Conservation (phyloP, 2,888 invertebrate species). For the Marasmarcha lunaedactyla region DNA sequence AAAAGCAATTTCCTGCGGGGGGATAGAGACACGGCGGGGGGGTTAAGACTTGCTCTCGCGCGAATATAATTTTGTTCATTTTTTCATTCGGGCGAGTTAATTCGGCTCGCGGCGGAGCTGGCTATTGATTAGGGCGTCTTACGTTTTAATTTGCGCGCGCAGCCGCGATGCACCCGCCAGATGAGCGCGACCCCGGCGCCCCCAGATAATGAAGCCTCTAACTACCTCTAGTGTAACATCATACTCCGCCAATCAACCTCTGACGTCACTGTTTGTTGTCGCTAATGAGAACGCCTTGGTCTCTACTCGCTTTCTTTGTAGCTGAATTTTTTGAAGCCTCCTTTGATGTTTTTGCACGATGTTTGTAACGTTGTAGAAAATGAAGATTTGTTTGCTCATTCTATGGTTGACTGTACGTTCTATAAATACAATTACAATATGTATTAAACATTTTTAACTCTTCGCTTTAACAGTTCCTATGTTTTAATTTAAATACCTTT, state of each 20-base stretch:
- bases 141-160: conserved; percentile 71
- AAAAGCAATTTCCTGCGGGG: conserved; percentile 67
- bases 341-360: too few species aligned
- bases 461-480: too few species aligned
- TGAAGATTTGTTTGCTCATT: too few species aligned
- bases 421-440: too few species aligned
- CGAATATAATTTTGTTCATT: conserved; percentile 72
- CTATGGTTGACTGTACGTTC: too few species aligned
- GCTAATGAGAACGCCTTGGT: conserved; percentile 17
- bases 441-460: too few species aligned
- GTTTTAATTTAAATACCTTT: too few species aligned
- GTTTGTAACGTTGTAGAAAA: too few species aligned
- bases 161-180: conserved; percentile 62
- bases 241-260: conserved; percentile 46
- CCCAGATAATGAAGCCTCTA: conserved; percentile 56
- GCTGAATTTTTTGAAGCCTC: too few species aligned
- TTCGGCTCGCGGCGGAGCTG: conserved; percentile 65
- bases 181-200: conserved; percentile 34
- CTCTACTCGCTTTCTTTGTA: conserved; percentile 5
- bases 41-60: conserved; percentile 64
- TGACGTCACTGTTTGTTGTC: conserved; percentile 35
- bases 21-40: conserved; percentile 29
- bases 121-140: conserved; percentile 72
- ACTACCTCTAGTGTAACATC: conserved; percentile 49
- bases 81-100: conserved; percentile 70